Evolutionary conservation across 1,140 invertebrate species (phyloP).

Genomic region (Atta colombica): DNA sequence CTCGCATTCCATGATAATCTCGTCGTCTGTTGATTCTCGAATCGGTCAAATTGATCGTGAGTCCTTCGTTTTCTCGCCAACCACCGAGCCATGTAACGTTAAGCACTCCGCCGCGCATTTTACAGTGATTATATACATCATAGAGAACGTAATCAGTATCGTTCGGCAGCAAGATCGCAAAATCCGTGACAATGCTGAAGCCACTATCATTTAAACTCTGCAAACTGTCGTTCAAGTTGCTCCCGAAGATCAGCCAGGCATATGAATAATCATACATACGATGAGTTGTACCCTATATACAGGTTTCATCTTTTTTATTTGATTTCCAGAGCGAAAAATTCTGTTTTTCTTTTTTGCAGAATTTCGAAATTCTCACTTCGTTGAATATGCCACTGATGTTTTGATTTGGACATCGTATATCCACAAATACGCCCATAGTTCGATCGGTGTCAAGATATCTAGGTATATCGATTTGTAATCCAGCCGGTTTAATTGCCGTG

Average conservation of each 20-base stretch:
- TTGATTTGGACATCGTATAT: constrained; percentile 56
- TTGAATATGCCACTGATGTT: constrained; percentile 49
- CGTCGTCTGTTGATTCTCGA: constrained; percentile 65
- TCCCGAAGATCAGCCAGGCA: constrained; percentile 68
- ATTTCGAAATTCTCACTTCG: constrained; percentile 49
- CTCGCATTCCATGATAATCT: constrained; percentile 46
- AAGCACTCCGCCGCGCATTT: constrained; percentile 66
- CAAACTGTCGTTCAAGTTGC: constrained; percentile 18
- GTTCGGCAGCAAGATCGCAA: constrained; percentile 53
- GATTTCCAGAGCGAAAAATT: background rate
- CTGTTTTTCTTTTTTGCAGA: background rate
- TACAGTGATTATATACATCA: constrained; percentile 74
- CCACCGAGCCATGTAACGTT: constrained; percentile 62
- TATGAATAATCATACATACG: constrained; percentile 67
- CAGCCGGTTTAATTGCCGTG: constrained; percentile 35
- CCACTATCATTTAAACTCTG: constrained; percentile 63
- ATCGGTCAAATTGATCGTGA: constrained; percentile 36
- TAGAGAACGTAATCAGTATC: constrained; percentile 59
- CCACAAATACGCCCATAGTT: constrained; percentile 71
- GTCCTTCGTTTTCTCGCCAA: constrained; percentile 47
- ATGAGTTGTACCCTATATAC: constrained; percentile 40
- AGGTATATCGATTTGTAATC: constrained; percentile 12
- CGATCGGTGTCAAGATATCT: constrained; percentile 35
- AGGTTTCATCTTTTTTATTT: constrained; percentile 8
- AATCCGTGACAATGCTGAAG: constrained; percentile 71